phyloP scores from a whole-genome alignment of 2,888 invertebrate genomes.

The Sinodicranocentrus sp. region DNA sequence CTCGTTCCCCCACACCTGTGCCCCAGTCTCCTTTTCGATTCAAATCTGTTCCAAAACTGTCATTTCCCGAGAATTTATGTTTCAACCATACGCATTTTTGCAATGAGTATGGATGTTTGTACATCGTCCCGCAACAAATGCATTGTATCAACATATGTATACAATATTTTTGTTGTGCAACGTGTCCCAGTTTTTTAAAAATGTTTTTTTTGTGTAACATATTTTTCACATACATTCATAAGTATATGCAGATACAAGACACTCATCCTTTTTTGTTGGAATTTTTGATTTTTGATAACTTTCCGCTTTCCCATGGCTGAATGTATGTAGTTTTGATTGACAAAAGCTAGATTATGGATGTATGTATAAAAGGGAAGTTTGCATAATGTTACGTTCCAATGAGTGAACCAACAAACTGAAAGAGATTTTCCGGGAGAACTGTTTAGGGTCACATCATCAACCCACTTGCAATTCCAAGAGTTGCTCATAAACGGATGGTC shows the following conservation, averaged over 20 bases:
- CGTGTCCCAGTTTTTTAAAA: not conserved
- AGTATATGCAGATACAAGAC: too few species aligned
- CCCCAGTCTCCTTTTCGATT: slow-evolving; percentile 33
- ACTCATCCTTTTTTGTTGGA: slow-evolving; percentile 5
- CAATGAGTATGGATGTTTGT: not conserved
- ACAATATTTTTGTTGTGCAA: too few species aligned
- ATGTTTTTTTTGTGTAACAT: not conserved
- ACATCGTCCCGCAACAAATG: not conserved
- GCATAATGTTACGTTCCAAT: too few species aligned
- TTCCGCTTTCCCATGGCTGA: not conserved
- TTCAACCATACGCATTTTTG: slow-evolving; percentile 12
- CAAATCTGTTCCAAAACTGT: slow-evolving; percentile 25
- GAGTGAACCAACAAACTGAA: slow-evolving; percentile 14
- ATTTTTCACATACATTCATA: too few species aligned
- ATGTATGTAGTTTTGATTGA: not conserved
- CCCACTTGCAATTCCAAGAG: slow-evolving; percentile 55
- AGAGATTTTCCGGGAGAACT: slow-evolving; percentile 50
- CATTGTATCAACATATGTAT: not conserved
- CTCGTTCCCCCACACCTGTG: slow-evolving; percentile 41
- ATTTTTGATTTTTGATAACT: slow-evolving; percentile 5
- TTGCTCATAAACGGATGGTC: slow-evolving; percentile 66
- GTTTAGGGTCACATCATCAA: slow-evolving; percentile 62
- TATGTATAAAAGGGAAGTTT: too few species aligned
- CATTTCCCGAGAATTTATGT: slow-evolving; percentile 22
- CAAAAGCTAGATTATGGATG: too few species aligned